These are phyloP conservation scores for Myiotriccus ornatus DNA, from an alignment of 2,797 vertebrate genomes.

Conservation along the genomic window DNA sequence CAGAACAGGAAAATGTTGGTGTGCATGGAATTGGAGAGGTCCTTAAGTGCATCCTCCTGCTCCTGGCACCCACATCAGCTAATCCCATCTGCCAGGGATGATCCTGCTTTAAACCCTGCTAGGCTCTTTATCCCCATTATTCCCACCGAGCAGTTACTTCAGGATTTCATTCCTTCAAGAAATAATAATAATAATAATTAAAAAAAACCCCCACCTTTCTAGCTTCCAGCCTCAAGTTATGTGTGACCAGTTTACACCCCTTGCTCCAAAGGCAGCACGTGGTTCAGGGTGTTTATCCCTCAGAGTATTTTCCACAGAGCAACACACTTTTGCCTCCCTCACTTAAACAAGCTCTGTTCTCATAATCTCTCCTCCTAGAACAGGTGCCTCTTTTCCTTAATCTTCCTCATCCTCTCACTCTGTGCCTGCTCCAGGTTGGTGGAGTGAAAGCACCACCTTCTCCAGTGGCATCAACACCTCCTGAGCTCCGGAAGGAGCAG, in stretches of 20 bases:
- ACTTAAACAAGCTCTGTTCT: not conserved
- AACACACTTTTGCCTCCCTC: not conserved
- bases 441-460: not conserved
- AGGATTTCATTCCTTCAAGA: not conserved
- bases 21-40: not conserved
- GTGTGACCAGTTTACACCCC: not conserved
- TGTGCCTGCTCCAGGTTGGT: not conserved
- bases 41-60: not conserved
- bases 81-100: not conserved
- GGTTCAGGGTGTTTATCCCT: not conserved
- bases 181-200: not conserved
- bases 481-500: not conserved
- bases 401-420: not conserved
- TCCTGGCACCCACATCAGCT: not conserved
- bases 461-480: not conserved
- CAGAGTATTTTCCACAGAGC: not conserved
- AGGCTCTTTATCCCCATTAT: not conserved
- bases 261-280: not conserved
- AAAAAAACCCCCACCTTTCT: not conserved
- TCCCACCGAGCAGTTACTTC: not conserved
- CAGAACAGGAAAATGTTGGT: not conserved
- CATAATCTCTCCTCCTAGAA: not conserved
- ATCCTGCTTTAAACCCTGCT: not conserved
- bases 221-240: not conserved
- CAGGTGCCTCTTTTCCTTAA: not conserved